Base-by-base conservation (phyloP, 2,113 vertebrate species). In the Leucosticte australis region DNA sequence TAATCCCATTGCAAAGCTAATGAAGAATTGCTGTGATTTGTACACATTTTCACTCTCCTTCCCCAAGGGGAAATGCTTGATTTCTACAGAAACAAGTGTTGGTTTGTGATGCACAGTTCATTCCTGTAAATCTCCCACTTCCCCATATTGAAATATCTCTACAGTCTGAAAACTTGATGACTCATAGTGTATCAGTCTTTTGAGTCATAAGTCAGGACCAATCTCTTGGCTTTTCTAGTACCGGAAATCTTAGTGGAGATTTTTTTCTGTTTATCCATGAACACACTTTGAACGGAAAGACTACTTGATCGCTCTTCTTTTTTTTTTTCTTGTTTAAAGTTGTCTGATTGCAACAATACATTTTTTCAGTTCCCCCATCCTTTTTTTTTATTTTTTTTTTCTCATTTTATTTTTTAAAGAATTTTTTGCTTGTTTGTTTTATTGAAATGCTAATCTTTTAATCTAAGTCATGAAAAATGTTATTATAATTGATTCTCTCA, bases 121-220 rank as follows among this genome's bases (percentile, higher is more conserved):
- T 92, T 94, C 93, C 47, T 78, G 68, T 94, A 95, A 90, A 69
- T 78, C 64, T 95, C 31, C 41, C 60, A 42, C 50, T 93, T 92
- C 44, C 47, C 71, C 39, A 3, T 52, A 67, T 13, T 78, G 60
- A 92, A 94, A 83, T 37, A 63, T 81, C 68, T 67, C 35, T 86
- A 11, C 53, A 44, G 35, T 81, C 76, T 90, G 83, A 83, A 96
- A 95, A 89, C 59, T 41, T 93, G 93, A 91, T 97, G 96, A 97
- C 76, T 96, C 93, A 94, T 50, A 90, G 79, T 90, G 87, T 96
- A 92, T 93, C 90, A 83, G 71, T 83, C 67, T 91, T 89, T 83
- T 62, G 63, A 91, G 84, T 83, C 78, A 65, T 57, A 92, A 94
- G 30, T 86, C 15, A 37, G 68, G 77, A 64, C 71, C 59, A 73